These are phyloP conservation scores for Luidia sarsii DNA, from an alignment of 53 echinoderm and acorn worm species.

Conservation along the genomic window DNA sequence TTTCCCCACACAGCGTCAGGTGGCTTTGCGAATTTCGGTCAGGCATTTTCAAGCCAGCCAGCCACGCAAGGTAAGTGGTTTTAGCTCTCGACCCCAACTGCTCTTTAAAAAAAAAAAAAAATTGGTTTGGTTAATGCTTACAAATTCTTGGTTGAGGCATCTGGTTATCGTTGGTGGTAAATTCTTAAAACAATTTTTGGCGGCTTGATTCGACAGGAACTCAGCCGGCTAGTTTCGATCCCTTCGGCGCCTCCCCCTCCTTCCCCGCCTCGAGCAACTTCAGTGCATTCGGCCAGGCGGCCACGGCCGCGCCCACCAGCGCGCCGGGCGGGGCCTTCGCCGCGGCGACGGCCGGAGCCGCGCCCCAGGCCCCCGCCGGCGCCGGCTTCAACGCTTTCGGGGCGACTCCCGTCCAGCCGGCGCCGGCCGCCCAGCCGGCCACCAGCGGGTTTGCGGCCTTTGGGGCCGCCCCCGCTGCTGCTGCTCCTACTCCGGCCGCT, in stretches of 20 bases:
- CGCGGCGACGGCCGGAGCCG: background rate
- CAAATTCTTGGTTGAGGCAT: no score
- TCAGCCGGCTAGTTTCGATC: conserved; percentile 29
- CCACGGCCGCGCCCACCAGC: background rate
- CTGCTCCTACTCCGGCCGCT: conserved; percentile 21
- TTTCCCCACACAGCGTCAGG: conserved; percentile 20
- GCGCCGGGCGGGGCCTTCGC: background rate
- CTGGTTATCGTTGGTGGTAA: no score
- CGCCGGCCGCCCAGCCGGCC: conserved; percentile 53
- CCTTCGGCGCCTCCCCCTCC: conserved; percentile 2
- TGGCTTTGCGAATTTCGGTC: conserved; percentile 90
- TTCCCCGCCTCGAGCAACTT: background rate
- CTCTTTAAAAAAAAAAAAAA: no score
- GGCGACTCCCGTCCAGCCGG: conserved; percentile 46
- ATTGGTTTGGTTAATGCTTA: no score
- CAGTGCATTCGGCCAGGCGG: background rate
- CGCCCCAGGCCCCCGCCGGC: conserved; percentile 8
- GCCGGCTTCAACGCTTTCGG: conserved; percentile 59
- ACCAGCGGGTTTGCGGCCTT: conserved; percentile 26
- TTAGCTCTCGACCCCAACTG: no score
- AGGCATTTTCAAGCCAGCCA: conserved; percentile 77
- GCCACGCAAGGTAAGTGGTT: conserved; percentile 44
- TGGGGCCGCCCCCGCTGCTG: conserved; percentile 31
- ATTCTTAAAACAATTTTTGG: no score
- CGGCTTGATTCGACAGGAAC: no score